Conservation (phyloP, 53 echinoderm and acorn worm species). For the Henricia sp. region DNA sequence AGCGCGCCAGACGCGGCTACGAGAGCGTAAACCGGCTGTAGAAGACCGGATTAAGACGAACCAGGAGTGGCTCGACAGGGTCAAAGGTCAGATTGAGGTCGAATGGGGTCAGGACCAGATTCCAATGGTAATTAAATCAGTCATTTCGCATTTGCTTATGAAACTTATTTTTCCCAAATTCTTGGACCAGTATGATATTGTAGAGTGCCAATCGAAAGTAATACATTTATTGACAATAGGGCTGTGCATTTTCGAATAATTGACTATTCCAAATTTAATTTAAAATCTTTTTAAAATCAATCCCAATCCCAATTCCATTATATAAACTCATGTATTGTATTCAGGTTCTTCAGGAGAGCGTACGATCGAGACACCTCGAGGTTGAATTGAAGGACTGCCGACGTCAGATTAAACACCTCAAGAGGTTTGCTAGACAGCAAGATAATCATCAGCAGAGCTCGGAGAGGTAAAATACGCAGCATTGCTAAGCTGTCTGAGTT, state of each 20-base stretch:
- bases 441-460: conserved; percentile 88
- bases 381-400: conserved; percentile 90
- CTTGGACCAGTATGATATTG: background rate
- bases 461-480: conserved; percentile 85
- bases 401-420: conserved; percentile 88
- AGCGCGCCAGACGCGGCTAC: conserved; percentile 67
- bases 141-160: background rate
- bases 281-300: too few species aligned
- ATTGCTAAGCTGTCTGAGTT: too few species aligned
- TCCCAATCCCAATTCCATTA: background rate
- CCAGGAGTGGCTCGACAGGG: conserved; percentile 63
- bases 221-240: too few species aligned
- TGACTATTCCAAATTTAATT: too few species aligned
- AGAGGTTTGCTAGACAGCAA: conserved; percentile 82
- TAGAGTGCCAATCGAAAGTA: background rate
- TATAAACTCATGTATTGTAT: too few species aligned
- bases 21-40: conserved; percentile 77
- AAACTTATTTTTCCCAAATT: too few species aligned
- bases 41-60: conserved; percentile 81
- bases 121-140: conserved; percentile 50
- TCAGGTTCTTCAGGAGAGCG: conserved; percentile 71
- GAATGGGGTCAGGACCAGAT: conserved; percentile 47
- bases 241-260: too few species aligned
- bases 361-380: conserved; percentile 85
- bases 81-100: conserved; percentile 42